Evolutionary conservation across 35 echinoderm and acorn worm genomes (phyloP).

Genomic region (Ophiothrix spiculata): DNA sequence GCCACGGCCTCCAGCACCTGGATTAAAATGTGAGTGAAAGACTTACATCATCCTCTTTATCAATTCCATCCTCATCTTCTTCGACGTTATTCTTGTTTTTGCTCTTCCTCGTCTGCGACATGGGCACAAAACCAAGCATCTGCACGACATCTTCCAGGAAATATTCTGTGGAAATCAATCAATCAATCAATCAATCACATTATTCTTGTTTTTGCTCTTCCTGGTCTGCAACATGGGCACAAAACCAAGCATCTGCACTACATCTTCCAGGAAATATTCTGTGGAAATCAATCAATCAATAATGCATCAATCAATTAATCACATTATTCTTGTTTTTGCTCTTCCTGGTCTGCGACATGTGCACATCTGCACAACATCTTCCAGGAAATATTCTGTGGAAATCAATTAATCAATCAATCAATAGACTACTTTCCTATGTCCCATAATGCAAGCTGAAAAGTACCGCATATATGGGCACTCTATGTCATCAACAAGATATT

Average conservation of each 20-base stretch:
- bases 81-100: conserved; percentile 57
- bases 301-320: neutral
- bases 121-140: conserved; percentile 95
- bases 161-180: conserved; percentile 82
- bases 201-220: conserved; percentile 61
- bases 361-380: too few species aligned
- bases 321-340: neutral
- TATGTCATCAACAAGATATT: too few species aligned
- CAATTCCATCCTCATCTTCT: conserved; percentile 68
- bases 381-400: too few species aligned
- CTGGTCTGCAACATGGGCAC: conserved; percentile 58
- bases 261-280: conserved; percentile 97
- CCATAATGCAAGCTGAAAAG: too few species aligned
- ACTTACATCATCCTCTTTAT: conserved; percentile 39
- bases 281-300: neutral
- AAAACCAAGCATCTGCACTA: conserved; percentile 95
- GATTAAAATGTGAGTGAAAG: too few species aligned
- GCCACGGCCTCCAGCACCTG: too few species aligned
- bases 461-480: too few species aligned
- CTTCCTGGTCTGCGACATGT: neutral
- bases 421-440: too few species aligned
- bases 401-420: too few species aligned
- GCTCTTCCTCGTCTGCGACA: conserved; percentile 53
- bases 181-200: conserved; percentile 74
- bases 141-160: conserved; percentile 92